These are phyloP conservation scores for Pseudolycoriella hygida DNA, from an alignment of 2,888 invertebrate genomes.

Conservation along the genomic window DNA sequence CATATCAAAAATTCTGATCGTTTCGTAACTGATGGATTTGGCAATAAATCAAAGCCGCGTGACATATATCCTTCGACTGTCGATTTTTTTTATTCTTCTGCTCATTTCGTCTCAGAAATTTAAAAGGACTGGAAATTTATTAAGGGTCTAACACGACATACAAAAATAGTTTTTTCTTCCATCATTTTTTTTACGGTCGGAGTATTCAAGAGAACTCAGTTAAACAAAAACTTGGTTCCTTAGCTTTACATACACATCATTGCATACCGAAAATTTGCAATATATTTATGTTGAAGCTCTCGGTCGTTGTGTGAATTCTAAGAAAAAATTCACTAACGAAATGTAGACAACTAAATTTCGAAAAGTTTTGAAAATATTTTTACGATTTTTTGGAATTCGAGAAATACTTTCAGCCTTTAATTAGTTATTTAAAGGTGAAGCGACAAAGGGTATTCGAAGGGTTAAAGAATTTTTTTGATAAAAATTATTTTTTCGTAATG, in stretches of 20 bases:
- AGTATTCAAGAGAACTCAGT: too few relatives aligned
- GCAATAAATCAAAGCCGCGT: neutral
- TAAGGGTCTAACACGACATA: constrained; percentile 1
- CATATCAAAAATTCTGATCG: neutral
- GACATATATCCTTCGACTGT: constrained; percentile 1
- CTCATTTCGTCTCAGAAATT: neutral
- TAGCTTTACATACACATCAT: too few relatives aligned
- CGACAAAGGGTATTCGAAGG: too few relatives aligned
- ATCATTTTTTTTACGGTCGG: neutral
- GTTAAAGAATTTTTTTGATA: too few relatives aligned
- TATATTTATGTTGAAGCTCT: neutral
- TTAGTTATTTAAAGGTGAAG: too few relatives aligned
- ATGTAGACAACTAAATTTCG: too few relatives aligned
- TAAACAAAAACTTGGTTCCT: too few relatives aligned
- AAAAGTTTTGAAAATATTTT: too few relatives aligned
- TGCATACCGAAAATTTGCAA: too few relatives aligned
- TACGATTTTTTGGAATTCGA: too few relatives aligned
- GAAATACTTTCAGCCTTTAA: too few relatives aligned
- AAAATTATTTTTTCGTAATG: too few relatives aligned
- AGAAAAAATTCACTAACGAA: neutral
- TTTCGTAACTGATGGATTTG: neutral
- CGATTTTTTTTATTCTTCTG: neutral
- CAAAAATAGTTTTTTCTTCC: neutral
- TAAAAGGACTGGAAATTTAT: neutral
- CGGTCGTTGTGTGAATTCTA: neutral